These are phyloP conservation scores for Ips nitidus DNA, from an alignment of 1,140 invertebrate genomes.

Conservation along the genomic window DNA sequence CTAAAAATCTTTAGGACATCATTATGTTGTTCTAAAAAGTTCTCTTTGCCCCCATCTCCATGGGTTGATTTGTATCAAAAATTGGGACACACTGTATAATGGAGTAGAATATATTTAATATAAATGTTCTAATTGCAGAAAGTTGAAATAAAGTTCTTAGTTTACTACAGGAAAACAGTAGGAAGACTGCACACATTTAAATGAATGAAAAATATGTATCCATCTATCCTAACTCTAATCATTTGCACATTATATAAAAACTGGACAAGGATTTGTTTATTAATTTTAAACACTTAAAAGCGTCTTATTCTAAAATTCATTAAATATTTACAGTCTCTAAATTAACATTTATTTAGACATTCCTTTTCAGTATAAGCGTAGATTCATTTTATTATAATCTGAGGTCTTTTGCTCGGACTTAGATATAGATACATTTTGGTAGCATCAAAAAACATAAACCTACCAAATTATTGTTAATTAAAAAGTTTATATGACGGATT, in stretches of 20 bases:
- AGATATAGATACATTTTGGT: not conserved
- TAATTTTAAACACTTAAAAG: not conserved
- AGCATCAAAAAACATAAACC: not conserved
- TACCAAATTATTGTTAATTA: not conserved
- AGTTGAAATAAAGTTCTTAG: no score
- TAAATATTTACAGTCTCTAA: conserved; percentile 13
- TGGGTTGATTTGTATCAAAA: no score
- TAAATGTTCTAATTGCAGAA: no score
- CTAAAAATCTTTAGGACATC: no score
- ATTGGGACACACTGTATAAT: no score
- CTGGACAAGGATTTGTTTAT: conserved; percentile 17
- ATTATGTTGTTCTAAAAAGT: no score
- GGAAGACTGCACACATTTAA: no score
- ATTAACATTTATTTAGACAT: conserved; percentile 14
- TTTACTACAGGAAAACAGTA: no score
- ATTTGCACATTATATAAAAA: conserved; percentile 20
- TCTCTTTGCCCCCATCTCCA: no score
- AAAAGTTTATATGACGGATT: not conserved
- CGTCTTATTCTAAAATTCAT: not conserved
- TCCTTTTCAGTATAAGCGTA: conserved; percentile 1
- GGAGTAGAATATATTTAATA: no score
- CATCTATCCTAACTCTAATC: conserved; percentile 7
- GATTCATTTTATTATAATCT: not conserved
- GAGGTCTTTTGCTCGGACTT: not conserved
- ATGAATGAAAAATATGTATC: conserved; percentile 12